Base-by-base conservation (phyloP, 2,888 invertebrate genomes). In the Colletes collaris region DNA sequence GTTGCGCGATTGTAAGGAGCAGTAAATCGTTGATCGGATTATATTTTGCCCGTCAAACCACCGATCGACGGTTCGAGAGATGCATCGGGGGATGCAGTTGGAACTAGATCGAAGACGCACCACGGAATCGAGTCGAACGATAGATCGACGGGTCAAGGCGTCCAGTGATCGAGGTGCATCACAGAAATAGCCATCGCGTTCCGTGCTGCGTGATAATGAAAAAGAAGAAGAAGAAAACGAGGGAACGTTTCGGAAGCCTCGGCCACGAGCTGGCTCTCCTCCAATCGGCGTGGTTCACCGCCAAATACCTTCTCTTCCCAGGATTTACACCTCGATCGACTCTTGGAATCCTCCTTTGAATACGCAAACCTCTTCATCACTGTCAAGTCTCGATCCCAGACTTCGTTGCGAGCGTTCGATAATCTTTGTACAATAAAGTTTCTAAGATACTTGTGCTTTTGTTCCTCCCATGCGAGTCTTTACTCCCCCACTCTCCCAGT, bases 391-490 rank as follows among this genome's bases (percentile, higher is more conserved):
- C 60, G 11, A 50, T 19, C 60, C 62, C 50, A 46, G 49, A 58
- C 52, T 64, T 81, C 75, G 50, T 44, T 58, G 50, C 56, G 49
- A 77, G 58, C 63, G 35, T 73, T 77, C 71, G 65, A 46, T 72
- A 82, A 84, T 73, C 76, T 86, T 86, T 86, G 75, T 86, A 76
- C 52, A 86, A 86, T 86, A 85, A 86, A 86, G 66, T 79, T 64
- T 82, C 50, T 79, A 73, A 67, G 56, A 77, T 62, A 79, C 35
- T 60, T 19, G 35, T 19, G 67, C 58, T 35, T 46, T 76, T 58
- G 13, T 71, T 63, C 44, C 50, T 46, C 37, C n/a, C 44, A 53
- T 59, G 6, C 37, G 11, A 11, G 49, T 49, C 40, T 16, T 16
- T 19, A 5, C 27, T 27, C 11, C 27, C 1, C 19, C n/a, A 8